Evolutionary conservation across 2,797 vertebrate genomes (phyloP).

Genomic region (Hoplostethus atlanticus): DNA sequence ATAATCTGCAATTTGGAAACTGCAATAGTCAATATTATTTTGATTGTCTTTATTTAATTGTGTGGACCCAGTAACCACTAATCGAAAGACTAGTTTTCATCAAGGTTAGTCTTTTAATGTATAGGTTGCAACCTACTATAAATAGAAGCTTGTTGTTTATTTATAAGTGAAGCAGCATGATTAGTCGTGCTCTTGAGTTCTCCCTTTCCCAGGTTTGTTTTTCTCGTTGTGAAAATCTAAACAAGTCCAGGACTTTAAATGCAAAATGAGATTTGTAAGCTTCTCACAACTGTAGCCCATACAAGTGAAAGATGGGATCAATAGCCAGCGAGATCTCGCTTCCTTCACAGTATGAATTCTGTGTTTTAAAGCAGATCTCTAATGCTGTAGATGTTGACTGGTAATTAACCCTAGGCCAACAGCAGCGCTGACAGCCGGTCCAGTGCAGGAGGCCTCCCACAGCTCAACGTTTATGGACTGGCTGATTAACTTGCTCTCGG

Average conservation of each 20-base stretch:
- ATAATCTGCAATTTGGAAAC: too few species aligned
- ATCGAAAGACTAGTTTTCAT: slow-evolving; percentile 3
- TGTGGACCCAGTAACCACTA: background rate
- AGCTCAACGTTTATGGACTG: slow-evolving; percentile 23
- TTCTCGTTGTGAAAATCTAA: slow-evolving; percentile 19
- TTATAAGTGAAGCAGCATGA: slow-evolving; percentile 6
- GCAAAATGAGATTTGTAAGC: background rate
- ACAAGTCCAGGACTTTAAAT: slow-evolving; percentile 10
- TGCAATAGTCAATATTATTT: background rate
- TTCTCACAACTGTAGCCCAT: slow-evolving; percentile 9
- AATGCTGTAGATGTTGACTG: slow-evolving; percentile 41
- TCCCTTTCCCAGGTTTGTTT: slow-evolving; percentile 22
- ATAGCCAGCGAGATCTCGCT: background rate
- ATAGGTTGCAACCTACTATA: background rate
- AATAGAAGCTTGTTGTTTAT: background rate
- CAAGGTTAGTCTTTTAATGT: background rate
- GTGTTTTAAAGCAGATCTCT: slow-evolving; percentile 28
- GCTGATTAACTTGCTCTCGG: slow-evolving; percentile 49
- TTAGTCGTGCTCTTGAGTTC: background rate
- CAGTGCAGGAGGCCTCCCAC: slow-evolving; percentile 25
- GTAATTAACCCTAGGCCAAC: slow-evolving; percentile 53
- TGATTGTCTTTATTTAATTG: slow-evolving; percentile 1
- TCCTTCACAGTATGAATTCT: background rate
- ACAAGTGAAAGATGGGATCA: slow-evolving; percentile 21
- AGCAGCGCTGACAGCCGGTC: background rate